Evolutionary conservation across 2,113 vertebrate species (phyloP).

Genomic region (Paracanthobrama guichenoti): DNA sequence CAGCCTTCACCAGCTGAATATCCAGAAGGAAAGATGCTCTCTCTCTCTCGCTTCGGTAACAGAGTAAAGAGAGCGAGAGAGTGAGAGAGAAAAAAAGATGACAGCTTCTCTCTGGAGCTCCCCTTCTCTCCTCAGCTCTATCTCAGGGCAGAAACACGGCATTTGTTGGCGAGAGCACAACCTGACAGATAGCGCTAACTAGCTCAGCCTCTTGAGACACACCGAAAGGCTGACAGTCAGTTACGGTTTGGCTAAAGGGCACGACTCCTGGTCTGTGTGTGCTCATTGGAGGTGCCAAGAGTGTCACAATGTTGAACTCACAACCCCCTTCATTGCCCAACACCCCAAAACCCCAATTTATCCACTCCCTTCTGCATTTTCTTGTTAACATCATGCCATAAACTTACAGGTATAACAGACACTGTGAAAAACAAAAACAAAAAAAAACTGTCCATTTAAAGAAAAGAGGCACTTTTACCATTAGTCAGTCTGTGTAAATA

Average conservation of each 20-base stretch:
- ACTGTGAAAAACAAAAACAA: background rate
- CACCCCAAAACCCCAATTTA: conserved; percentile 9
- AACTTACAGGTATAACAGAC: background rate
- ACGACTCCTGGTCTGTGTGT: conserved; percentile 65
- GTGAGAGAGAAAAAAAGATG: conserved; percentile 60
- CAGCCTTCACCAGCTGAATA: conserved; percentile 74
- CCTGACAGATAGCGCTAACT: conserved; percentile 72
- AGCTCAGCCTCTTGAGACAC: conserved; percentile 72
- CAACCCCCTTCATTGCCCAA: conserved; percentile 31
- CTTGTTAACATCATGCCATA: background rate
- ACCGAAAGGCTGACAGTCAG: conserved; percentile 69
- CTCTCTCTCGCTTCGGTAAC: conserved; percentile 53
- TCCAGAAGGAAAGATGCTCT: conserved; percentile 47
- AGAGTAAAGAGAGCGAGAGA: conserved; percentile 6
- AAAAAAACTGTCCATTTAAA: background rate
- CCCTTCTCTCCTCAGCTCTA: conserved; percentile 54
- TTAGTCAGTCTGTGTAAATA: conserved; percentile 17
- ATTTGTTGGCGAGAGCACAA: conserved; percentile 65
- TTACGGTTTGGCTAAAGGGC: conserved; percentile 72
- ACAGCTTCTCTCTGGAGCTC: conserved; percentile 73
- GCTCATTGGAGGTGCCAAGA: conserved; percentile 63
- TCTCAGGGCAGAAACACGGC: conserved; percentile 61
- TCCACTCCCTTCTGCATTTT: conserved; percentile 10
- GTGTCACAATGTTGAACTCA: conserved; percentile 64
- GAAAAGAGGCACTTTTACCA: background rate